Evolutionary conservation across 2,888 invertebrate species (phyloP), one percentile per base, ranked within the genome.

Genomic region (Aleiodes alternator): DNA sequence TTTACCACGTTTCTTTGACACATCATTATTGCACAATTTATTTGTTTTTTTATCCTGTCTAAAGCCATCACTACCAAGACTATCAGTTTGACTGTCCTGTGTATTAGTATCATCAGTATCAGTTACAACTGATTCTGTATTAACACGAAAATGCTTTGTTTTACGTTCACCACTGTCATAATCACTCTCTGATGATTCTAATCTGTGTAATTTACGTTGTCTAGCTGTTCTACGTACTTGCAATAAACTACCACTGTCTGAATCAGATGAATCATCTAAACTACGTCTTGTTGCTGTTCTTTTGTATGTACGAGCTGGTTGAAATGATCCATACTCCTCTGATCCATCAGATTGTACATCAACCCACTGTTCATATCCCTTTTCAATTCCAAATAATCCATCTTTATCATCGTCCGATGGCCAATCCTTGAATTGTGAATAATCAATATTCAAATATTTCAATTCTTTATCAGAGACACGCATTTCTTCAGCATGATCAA

Each of bases 361-460:
- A 14, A 84, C 88, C 88, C 88, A 90, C 12, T 90, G 88, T 77
- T 90, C 90, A 82, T 90, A 91, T 83, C 93, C 94, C 86, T 93
- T 93, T 84, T 94, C 94, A 76, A 93, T 93, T 0, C 93, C 93
- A 76, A 92, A 92, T 80, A 91, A 92, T 3, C 90, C 86, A 74
- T 90, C 91, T 11, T 92, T 92, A 0, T 91, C 91, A 1, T 91
- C 90, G 23, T 92, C 92, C 50, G 91, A 91, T 0, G 94, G 94
- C 87, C 94, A 91, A 66, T 94, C 92, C 81, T 92, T 92, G 85
- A 93, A 94, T 79, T 93, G 92, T 16, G 92, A 92, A 72, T 93
- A 95, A 87, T 95, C 95, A 50, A 95, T 92, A 83, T 95, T 94
- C 2, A 95, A 90, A 86, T 93, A 95, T 85, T 94, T 94, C n/a